Percentiles rank a stretch among this genome's conserved stretches.
Evolutionary conservation across 2,113 vertebrate genomes (phyloP).

Genomic region (Ellobius talpinus): DNA sequence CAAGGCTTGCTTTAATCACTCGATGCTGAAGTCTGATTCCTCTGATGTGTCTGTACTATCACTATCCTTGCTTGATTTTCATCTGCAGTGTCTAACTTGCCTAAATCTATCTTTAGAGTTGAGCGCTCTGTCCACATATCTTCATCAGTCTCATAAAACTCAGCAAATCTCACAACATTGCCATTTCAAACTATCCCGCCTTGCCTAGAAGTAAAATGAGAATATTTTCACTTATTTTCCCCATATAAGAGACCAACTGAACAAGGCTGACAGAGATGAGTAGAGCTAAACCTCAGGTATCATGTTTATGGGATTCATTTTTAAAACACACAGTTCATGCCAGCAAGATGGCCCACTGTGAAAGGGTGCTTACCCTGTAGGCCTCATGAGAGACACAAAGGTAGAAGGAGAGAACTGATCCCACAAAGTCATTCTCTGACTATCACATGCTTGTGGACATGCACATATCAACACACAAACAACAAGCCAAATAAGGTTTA

Average conservation of each 20-base stretch:
- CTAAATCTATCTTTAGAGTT: neutral
- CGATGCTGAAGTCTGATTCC: neutral
- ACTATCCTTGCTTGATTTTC: neutral
- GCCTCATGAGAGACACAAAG: no score
- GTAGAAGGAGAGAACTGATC: no score
- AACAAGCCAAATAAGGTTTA: neutral
- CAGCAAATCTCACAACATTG: neutral
- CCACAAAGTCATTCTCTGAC: neutral
- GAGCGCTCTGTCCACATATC: neutral
- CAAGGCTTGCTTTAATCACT: neutral
- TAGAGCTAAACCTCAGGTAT: neutral
- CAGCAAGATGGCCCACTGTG: neutral
- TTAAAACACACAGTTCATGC: neutral
- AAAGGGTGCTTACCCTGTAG: no score
- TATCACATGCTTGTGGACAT: fast-evolving
- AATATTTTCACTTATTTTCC: neutral
- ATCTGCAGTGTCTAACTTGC: neutral
- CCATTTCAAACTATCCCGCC: neutral
- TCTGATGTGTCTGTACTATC: neutral
- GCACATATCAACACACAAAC: neutral
- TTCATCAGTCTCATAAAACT: constrained; percentile 18
- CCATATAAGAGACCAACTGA: neutral
- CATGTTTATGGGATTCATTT: neutral
- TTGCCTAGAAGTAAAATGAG: neutral
- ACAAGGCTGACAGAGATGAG: neutral